Conservation (phyloP, 2,888 invertebrate species). For the Endotricha flammealis region DNA sequence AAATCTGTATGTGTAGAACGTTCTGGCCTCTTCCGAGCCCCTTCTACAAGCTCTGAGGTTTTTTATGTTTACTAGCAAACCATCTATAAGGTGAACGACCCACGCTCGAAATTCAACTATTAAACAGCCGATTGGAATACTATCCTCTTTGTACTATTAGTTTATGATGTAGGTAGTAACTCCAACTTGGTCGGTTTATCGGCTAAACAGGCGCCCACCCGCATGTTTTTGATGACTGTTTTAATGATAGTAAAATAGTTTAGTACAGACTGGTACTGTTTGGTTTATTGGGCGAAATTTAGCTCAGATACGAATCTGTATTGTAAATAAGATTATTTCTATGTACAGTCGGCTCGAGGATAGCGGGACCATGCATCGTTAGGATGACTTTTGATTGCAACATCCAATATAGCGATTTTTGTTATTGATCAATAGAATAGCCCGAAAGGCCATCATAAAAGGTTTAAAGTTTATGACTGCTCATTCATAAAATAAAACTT, state of each 20-base stretch:
- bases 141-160: slow-evolving; percentile 26
- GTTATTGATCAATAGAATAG: no score
- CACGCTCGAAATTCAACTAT: slow-evolving; percentile 36
- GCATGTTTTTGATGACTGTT: slow-evolving; percentile 38
- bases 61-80: slow-evolving; percentile 31
- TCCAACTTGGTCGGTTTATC: slow-evolving; percentile 30
- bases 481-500: no score
- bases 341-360: no score
- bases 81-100: slow-evolving; percentile 48
- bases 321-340: no score
- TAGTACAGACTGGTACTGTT: neutral
- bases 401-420: no score
- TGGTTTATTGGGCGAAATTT: no score
- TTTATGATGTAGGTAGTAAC: slow-evolving; percentile 25
- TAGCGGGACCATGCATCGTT: no score
- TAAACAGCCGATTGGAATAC: slow-evolving; percentile 34
- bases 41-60: slow-evolving; percentile 11
- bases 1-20: slow-evolving; percentile 14
- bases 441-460: no score
- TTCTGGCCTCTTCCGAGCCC: slow-evolving; percentile 10
- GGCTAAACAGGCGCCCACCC: slow-evolving; percentile 37
- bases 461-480: no score
- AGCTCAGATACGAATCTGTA: no score
- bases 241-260: slow-evolving; percentile 35
- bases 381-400: no score